A percentile compares a stretch with the other conserved stretches of the same genome.
Conservation (phyloP, 2,113 vertebrate genomes). For the Notarius quadriscutis region DNA sequence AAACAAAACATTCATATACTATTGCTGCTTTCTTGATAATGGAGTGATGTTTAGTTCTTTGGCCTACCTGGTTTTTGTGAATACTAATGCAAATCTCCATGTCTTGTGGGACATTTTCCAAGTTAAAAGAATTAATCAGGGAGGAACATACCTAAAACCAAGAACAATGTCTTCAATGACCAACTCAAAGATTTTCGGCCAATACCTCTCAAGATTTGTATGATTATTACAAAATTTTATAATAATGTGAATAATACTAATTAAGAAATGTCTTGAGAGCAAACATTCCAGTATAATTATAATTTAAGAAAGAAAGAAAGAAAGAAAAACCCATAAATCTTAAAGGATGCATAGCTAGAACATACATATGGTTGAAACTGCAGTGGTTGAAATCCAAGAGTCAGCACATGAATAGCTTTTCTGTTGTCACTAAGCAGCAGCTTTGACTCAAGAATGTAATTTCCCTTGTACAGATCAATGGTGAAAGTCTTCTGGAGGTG, state of each 20-base stretch:
- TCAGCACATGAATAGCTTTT: constrained; percentile 78
- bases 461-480: constrained; percentile 68
- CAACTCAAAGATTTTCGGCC: not conserved
- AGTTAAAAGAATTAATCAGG: constrained; percentile 76
- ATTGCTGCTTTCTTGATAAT: not conserved
- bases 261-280: not conserved
- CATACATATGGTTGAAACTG: constrained; percentile 75
- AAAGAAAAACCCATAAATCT: not conserved
- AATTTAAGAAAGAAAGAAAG: not conserved
- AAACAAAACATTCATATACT: not conserved
- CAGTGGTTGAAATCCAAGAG: constrained; percentile 73
- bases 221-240: not conserved
- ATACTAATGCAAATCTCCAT: constrained; percentile 75
- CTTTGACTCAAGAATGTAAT: constrained; percentile 81
- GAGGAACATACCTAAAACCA: constrained; percentile 76
- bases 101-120: constrained; percentile 71
- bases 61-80: constrained; percentile 66
- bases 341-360: constrained; percentile 31
- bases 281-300: not conserved
- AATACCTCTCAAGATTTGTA: not conserved
- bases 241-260: not conserved
- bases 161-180: not conserved
- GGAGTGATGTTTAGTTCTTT: not conserved
- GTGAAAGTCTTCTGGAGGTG: constrained; percentile 82
- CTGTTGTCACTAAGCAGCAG: constrained; percentile 67